Evolutionary conservation across 2,113 vertebrate genomes (phyloP), one percentile per base, ranked within the genome.

Genomic region (Amphiprion percula): DNA sequence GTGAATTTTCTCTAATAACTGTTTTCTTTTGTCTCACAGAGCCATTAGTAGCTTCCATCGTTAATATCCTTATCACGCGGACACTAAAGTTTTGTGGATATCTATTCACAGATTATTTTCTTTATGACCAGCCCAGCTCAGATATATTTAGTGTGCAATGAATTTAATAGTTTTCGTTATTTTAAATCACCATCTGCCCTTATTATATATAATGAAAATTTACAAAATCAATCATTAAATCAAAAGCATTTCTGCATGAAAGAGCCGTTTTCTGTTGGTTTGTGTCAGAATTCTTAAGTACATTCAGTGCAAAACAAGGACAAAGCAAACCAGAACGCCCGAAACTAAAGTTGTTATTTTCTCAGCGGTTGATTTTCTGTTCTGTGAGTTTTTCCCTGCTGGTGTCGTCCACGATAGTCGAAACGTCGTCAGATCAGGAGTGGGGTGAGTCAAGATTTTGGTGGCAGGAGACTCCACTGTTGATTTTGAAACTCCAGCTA

Each of bases 401-500:
- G 50, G 14, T 16, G 64, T 74, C 68, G 52, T 76, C 77, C 7
- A 15, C 54, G 49, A 24, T 46, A 58, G 14, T 76, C 52, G 61
- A 59, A 75, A 63, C 65, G 23, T n/a, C 67, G 81, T 90, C 77
- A 24, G 44, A 82, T 84, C 79, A 87, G 52, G 62, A 80, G 65
- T 76, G 55, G 55, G 26, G 44, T 91, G 64, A 86, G 80, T 91
- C 58, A 53, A 68, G 80, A 33, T 62, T 79, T 83, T 62, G 39
- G 74, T 86, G 70, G 74, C 80, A 81, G 74, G 74, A 84, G 79
- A 84, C 85, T 81, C 78, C 77, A 62, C 66, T 93, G 90, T 86
- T 93, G 89, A 88, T 91, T 89, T 74, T 89, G 86, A 94, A 95
- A 90, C 90, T 83, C 69, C 77, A 65, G 66, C 87, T 86, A 94